Base-by-base conservation (phyloP, 2,888 invertebrate genomes). In the Rotaria magnacalcarata region DNA sequence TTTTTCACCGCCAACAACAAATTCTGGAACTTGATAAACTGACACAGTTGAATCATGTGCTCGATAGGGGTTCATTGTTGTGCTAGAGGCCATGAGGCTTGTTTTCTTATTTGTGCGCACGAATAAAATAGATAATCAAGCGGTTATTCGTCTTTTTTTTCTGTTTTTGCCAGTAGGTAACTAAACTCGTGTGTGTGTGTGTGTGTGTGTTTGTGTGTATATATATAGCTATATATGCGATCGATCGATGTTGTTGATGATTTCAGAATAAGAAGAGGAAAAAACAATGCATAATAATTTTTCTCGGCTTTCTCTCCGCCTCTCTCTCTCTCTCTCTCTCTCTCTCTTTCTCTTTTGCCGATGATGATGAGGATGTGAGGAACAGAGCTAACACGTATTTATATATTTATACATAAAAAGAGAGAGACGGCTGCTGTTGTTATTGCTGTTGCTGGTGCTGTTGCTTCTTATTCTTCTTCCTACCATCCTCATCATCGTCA, bases 211-310 rank as follows among this genome's bases (percentile, higher is more conserved):
- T 0, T 50, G 14, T 50, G 14, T 50, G 14, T 50, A 50, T 50
- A 50, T 50, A n/a, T 60, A 60, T 60, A 60, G 27, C 27, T 67
- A 67, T 67, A 67, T 27, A 67, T 27, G 34, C 27, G 67, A 67
- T 5, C 67, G 67, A 67, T 27, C 67, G 67, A 67, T 67, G 67
- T 67, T 67, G 67, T 67, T 67, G 67, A 67, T 67, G 67, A 67
- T 67, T 67, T 34, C 34, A 67, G 34, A 67, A 34, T 34, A 67
- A 67, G 34, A 67, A 67, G 67, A 67, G 34, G 67, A 67, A 67
- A 67, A 67, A 67, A 67, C 34, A 67, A 67, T 67, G 34, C 34
- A 34, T 67, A 67, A 67, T 67, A 67, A 67, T 34, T 67, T 67
- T 67, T 67, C 34, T 67, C 34, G 24, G 24, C 24, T 34, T 67